These are phyloP conservation scores for Callipepla californica DNA, from an alignment of 2,113 vertebrate genomes.

Conservation along the genomic window DNA sequence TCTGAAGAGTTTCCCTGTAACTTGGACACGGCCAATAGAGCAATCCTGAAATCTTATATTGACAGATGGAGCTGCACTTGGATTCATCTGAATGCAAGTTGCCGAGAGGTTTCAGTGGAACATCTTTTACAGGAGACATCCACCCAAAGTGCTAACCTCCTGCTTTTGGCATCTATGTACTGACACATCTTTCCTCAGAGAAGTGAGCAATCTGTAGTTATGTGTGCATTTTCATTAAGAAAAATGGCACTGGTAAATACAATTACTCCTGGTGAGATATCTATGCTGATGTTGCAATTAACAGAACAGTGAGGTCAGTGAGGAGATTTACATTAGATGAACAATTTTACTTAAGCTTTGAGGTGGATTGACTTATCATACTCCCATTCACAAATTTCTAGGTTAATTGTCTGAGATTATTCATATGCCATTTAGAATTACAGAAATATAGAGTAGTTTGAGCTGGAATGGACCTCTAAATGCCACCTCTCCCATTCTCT, in stretches of 20 bases:
- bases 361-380: too few relatives aligned
- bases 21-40: neutral
- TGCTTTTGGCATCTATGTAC: neutral
- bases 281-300: neutral
- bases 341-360: neutral
- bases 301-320: neutral
- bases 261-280: neutral
- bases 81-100: neutral
- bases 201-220: neutral
- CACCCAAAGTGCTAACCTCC: neutral
- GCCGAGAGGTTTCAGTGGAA: slow-evolving; percentile 14
- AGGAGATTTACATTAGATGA: neutral
- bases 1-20: neutral
- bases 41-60: neutral
- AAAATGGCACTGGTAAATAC: neutral
- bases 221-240: neutral
- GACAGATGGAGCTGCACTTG: slow-evolving; percentile 12
- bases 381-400: neutral
- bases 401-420: neutral
- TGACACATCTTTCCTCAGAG: neutral
- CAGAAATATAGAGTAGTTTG: too few relatives aligned
- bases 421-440: neutral
- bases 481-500: too few relatives aligned
- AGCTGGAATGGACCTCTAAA: too few relatives aligned
- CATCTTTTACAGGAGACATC: neutral